Evolutionary conservation across 2,113 vertebrate genomes (phyloP).

Genomic region (Actinemys pallida): DNA sequence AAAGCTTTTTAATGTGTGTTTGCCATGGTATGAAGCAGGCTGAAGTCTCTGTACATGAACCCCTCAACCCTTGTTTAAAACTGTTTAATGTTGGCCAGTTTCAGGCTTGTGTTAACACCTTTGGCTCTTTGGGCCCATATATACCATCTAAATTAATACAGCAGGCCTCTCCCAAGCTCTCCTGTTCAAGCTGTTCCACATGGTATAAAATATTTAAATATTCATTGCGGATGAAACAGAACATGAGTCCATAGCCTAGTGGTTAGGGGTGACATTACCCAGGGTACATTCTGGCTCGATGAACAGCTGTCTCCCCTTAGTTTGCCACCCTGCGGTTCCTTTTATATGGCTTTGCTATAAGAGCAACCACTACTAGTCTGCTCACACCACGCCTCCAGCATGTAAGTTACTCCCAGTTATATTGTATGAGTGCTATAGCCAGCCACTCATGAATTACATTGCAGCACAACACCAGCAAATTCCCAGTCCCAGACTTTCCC

Average conservation of each 20-base stretch:
- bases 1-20: background rate
- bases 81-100: background rate
- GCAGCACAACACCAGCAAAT: background rate
- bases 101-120: background rate
- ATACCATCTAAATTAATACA: background rate
- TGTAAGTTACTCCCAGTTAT: background rate
- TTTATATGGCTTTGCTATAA: background rate
- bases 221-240: background rate
- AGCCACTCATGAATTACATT: background rate
- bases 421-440: background rate
- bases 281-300: too few relatives aligned
- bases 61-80: background rate
- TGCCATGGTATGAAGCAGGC: background rate
- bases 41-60: background rate
- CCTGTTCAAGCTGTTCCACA: background rate
- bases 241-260: background rate
- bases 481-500: background rate
- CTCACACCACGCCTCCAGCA: background rate
- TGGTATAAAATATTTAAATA: background rate
- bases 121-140: background rate
- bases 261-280: background rate
- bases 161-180: background rate
- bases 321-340: background rate
- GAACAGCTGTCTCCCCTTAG: background rate
- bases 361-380: background rate